A percentile compares a stretch with the other conserved stretches of the same genome.
Conservation (phyloP, 1,140 invertebrate genomes). For the Aphidius gifuensis region DNA sequence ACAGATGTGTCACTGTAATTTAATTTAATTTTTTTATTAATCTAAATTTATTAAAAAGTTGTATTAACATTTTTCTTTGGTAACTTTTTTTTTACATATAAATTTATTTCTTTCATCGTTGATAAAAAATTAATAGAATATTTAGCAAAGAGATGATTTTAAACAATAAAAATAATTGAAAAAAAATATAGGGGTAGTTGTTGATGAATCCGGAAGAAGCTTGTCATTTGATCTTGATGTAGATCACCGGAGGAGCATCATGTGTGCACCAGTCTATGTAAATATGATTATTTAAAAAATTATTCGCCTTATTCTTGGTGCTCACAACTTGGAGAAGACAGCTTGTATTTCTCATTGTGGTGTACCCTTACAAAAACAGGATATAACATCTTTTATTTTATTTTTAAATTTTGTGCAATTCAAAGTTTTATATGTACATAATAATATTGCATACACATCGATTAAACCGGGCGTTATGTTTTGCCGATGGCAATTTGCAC, state of each 20-base stretch:
- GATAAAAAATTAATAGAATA: too few relatives aligned
- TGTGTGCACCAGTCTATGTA: background rate
- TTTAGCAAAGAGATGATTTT: too few relatives aligned
- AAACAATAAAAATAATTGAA: too few relatives aligned
- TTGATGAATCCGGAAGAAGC: slow-evolving; percentile 10
- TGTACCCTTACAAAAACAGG: slow-evolving; percentile 31
- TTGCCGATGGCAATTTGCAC: too few relatives aligned
- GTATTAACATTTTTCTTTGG: too few relatives aligned
- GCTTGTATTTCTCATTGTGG: slow-evolving; percentile 29
- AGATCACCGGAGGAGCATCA: background rate
- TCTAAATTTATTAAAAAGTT: too few relatives aligned
- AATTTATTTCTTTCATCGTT: too few relatives aligned
- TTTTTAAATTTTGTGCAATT: background rate
- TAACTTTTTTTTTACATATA: too few relatives aligned
- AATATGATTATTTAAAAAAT: background rate
- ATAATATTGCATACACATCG: background rate
- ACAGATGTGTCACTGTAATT: too few relatives aligned
- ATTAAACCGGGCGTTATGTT: too few relatives aligned
- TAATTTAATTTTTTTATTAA: too few relatives aligned
- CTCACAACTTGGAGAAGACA: slow-evolving; percentile 15
- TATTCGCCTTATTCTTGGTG: slow-evolving; percentile 5
- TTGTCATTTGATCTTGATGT: slow-evolving; percentile 15
- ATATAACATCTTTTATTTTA: slow-evolving; percentile 23
- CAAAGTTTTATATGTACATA: background rate
- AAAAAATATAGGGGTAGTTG: background rate